phyloP scores from a whole-genome alignment of 2,888 invertebrate species.

The Galerucella nymphaeae region DNA sequence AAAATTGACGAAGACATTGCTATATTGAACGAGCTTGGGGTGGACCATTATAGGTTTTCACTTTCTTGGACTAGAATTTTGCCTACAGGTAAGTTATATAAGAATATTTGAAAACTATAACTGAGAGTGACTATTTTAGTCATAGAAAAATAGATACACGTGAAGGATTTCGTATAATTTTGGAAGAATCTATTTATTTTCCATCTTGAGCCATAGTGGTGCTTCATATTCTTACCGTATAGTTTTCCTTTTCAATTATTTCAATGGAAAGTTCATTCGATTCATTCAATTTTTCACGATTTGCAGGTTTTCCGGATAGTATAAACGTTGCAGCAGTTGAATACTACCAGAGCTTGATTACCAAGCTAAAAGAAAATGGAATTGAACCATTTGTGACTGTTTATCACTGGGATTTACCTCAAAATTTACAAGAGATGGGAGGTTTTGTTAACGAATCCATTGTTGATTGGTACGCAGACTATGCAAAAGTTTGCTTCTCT shows the following conservation, averaged over 20 bases:
- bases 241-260: no score
- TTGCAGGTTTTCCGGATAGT: constrained; percentile 69
- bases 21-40: constrained; percentile 72
- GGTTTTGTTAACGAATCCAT: constrained; percentile 34
- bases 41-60: constrained; percentile 77
- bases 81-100: constrained; percentile 69
- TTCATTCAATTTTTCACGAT: not conserved
- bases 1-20: constrained; percentile 73
- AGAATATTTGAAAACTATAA: no score
- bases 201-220: no score
- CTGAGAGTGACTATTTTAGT: no score
- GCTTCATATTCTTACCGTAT: no score
- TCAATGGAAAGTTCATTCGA: no score
- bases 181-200: no score
- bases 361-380: constrained; percentile 65
- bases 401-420: constrained; percentile 70
- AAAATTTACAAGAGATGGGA: constrained; percentile 60
- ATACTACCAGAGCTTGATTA: constrained; percentile 47
- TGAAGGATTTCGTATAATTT: no score
- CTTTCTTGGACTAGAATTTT: constrained; percentile 82
- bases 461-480: constrained; percentile 66
- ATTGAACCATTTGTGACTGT: constrained; percentile 70
- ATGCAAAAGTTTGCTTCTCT: constrained; percentile 67
- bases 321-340: constrained; percentile 77
- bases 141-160: no score